Percentiles rank a stretch among this genome's conserved stretches.
phyloP scores from a whole-genome alignment of 2,797 vertebrate species.

The Otolemur crassicaudatus region DNA sequence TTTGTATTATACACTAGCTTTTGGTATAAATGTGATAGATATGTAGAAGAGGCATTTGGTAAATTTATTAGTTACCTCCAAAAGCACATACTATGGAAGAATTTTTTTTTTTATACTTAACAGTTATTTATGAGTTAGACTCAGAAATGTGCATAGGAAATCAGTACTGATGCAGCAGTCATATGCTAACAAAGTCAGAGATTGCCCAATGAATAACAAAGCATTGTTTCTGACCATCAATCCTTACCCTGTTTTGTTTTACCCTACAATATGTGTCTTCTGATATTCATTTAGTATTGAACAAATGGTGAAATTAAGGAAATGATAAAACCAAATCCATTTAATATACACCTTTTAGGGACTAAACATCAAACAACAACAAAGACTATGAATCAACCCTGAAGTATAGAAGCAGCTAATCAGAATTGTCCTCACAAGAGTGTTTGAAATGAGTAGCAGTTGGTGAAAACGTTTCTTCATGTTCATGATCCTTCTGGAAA shows the following conservation, averaged over 20 bases:
- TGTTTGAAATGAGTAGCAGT: not conserved
- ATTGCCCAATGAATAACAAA: not conserved
- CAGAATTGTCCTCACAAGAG: not conserved
- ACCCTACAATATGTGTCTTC: not conserved
- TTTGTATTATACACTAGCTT: not conserved
- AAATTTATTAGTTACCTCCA: not conserved
- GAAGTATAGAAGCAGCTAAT: too few relatives aligned
- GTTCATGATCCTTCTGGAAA: not conserved
- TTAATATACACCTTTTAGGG: not conserved
- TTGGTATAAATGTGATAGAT: not conserved
- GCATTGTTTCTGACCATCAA: not conserved
- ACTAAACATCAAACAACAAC: not conserved
- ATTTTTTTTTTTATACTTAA: not conserved
- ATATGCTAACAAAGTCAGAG: not conserved
- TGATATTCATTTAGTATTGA: not conserved
- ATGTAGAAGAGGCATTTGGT: not conserved
- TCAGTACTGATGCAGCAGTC: not conserved
- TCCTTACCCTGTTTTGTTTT: not conserved
- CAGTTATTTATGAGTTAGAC: not conserved
- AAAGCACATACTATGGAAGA: not conserved
- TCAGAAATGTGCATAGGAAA: not conserved
- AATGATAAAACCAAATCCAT: not conserved
- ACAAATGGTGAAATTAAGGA: not conserved
- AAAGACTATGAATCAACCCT: not conserved
- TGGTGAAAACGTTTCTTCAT: not conserved